phyloP scores from a whole-genome alignment of 2,888 invertebrate genomes.

The Nowickia ferox region DNA sequence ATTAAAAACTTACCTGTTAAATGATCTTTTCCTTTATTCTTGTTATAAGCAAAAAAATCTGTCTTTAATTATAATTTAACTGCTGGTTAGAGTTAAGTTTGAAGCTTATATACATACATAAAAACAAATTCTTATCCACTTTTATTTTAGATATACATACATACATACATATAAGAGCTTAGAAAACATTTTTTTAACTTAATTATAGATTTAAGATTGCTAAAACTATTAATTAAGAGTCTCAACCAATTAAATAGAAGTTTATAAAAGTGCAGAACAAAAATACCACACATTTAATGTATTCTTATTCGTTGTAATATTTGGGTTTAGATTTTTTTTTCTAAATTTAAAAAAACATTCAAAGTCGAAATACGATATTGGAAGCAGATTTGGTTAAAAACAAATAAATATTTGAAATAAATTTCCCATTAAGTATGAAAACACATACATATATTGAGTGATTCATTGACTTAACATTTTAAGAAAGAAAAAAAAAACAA shows the following conservation, averaged over 20 bases:
- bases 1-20: slow-evolving; percentile 16
- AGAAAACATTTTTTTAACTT: slow-evolving; percentile 52
- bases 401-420: too few relatives aligned
- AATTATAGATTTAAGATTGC: slow-evolving; percentile 53
- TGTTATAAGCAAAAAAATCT: slow-evolving; percentile 49
- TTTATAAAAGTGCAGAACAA: slow-evolving; percentile 31
- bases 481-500: too few relatives aligned
- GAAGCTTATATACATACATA: neutral
- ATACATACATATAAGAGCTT: slow-evolving; percentile 35
- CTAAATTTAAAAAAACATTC: too few relatives aligned
- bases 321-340: too few relatives aligned
- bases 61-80: slow-evolving; percentile 31
- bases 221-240: slow-evolving; percentile 53
- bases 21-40: slow-evolving; percentile 3
- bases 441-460: too few relatives aligned
- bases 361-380: too few relatives aligned
- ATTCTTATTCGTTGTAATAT: slow-evolving; percentile 9
- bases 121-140: slow-evolving; percentile 24
- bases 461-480: too few relatives aligned
- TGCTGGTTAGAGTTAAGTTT: slow-evolving; percentile 42
- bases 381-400: too few relatives aligned
- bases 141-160: slow-evolving; percentile 11
- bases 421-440: neutral
- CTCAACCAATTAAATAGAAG: slow-evolving; percentile 51
- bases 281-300: slow-evolving; percentile 33